Evolutionary conservation across 2,113 vertebrate species (phyloP), one percentile per base, ranked within the genome.

Genomic region (Cisticola juncidis): DNA sequence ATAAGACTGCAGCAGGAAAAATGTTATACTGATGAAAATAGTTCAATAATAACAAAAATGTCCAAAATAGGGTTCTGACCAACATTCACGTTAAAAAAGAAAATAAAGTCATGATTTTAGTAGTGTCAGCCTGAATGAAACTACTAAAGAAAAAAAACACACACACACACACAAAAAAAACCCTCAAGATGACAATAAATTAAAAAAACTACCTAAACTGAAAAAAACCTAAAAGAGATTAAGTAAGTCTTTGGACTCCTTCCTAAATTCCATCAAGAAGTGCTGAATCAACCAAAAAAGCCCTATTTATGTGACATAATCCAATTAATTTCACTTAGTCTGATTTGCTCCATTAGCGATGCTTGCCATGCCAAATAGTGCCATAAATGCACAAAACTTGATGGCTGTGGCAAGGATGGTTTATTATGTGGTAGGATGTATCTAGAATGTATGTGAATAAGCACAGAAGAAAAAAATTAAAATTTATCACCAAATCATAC

Each of bases 271-370:
- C 81, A 19, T 21, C 53, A 84, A 71, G 36, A 92, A 68, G 23
- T 88, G 51, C 45, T 88, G 66, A 85, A 81, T 87, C n/a, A 57
- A 86, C 12, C 7, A 20, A 64, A 86, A 74, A 64, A 44, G 36
- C 14, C 19, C n/a, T 17, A 44, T 1, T 65, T 35, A 73, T 81
- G 40, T 51, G 29, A 38, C 11, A 66, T 62, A 78, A 86, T 66
- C 54, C 69, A 78, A 70, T 70, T 78, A 47, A 92, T 57, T 62
- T 86, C 20, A 66, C 25, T 84, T 68, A 62, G 61, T 42, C 56
- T 54, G 48, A 81, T 53, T 78, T 89, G 33, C 58, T 74, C 42
- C 29, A 33, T n/a, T 81, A 62, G 47, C 17, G n/a, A 81, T 40
- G 68, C 77, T 8, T 83, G 31, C 45, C 36, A 66, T 29, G 53